Base-by-base conservation (phyloP, 1,140 invertebrate genomes). In the Achatina immaculata region DNA sequence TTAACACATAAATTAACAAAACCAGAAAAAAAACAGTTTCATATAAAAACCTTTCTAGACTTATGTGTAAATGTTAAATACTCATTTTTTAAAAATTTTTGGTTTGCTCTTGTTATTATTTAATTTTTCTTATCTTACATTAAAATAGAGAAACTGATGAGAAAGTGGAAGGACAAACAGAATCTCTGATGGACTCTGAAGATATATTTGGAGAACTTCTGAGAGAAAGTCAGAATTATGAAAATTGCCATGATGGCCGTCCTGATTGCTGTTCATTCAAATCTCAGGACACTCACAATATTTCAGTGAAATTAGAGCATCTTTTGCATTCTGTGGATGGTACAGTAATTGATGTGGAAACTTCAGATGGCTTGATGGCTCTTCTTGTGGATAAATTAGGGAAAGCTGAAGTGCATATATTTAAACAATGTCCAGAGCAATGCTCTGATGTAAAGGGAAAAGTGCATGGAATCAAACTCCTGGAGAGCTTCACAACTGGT, bases 191-290 rank as follows among this genome's bases (percentile, higher is more conserved):
- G 40, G 43, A 73, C 42, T 38, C 16, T 24, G 71, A 73, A n/a
- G 71, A 73, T n/a, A 73, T 73, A 45, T 73, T 73, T 48, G 43
- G 28, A 43, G 71, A 73, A 19, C 71, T 73, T 45, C 31, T 73
- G 71, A 9, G n/a, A n/a, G 38, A 43, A 4, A 40, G 21, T 24
- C 11, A 51, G 11, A 24, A 51, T 51, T 11, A 24, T 14, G 48
- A 51, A 51, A 51, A 11, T 14, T 51, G 48, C 48, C 48, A 51
- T 24, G 11, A 51, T 14, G 48, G n/a, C n/a, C n/a, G n/a, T n/a
- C n/a, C n/a, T n/a, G n/a, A n/a, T n/a, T n/a, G n/a, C n/a, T n/a
- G n/a, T n/a, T 62, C 58, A 11, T 55, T 55, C 24, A 55, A 21
- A 3, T 55, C 51, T 21, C 58, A 62, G 58, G 31, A 34, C 31